Evolutionary conservation across 2,113 vertebrate species (phyloP).

Genomic region (Glaucomys volans): DNA sequence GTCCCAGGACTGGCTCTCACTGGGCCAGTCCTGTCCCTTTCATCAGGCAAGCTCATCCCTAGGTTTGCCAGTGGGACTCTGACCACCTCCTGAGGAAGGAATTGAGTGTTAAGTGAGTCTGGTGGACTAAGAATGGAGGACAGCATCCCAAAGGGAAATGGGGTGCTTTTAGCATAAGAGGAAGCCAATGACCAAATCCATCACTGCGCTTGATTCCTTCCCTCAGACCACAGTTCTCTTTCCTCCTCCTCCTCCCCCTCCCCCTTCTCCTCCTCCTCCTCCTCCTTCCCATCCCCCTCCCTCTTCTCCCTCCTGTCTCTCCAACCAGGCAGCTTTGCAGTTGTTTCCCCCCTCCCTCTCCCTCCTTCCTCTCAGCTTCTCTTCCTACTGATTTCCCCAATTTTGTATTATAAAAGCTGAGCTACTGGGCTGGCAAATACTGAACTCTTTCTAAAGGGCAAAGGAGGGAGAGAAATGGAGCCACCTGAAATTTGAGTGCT

Average conservation of each 20-base stretch:
- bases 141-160: not conserved
- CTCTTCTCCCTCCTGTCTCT: not conserved
- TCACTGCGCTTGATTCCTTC: not conserved
- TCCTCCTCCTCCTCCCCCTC: not conserved
- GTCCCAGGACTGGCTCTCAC: not conserved
- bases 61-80: not conserved
- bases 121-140: not conserved
- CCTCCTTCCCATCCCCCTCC: not conserved
- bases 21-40: not conserved
- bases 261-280: too few species aligned
- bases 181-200: not conserved
- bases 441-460: not conserved
- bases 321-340: not conserved
- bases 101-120: not conserved
- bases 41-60: not conserved
- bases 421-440: not conserved
- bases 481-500: not conserved
- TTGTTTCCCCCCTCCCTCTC: not conserved
- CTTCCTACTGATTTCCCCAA: conserved; percentile 11
- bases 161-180: not conserved
- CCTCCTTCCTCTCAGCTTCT: not conserved
- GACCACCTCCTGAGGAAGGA: not conserved
- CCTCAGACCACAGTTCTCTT: not conserved
- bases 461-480: conserved; percentile 7
- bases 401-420: not conserved